Percentiles rank a stretch among this genome's conserved stretches.
Conservation (phyloP, 2,797 vertebrate species). For the Tiaroga cobitis region DNA sequence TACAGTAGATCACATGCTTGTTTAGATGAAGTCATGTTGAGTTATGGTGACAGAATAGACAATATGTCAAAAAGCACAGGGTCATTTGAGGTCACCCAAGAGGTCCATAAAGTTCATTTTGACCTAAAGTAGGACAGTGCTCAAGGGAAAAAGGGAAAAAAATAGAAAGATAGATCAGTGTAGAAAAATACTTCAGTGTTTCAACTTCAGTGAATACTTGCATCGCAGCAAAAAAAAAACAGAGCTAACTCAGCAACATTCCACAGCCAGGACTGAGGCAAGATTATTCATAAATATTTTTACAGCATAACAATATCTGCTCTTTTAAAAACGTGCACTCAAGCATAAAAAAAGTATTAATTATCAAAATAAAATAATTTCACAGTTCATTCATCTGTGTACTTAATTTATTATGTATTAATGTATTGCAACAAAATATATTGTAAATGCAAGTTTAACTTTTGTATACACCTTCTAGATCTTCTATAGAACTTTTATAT, state of each 20-base stretch:
- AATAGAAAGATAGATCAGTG: conserved; percentile 57
- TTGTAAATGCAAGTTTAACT: not conserved
- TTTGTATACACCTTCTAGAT: not conserved
- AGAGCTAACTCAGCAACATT: conserved; percentile 70
- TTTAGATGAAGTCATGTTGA: conserved; percentile 34
- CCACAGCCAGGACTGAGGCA: conserved; percentile 60
- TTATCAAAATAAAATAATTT: not conserved
- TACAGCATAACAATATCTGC: conserved; percentile 59
- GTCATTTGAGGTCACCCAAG: conserved; percentile 23
- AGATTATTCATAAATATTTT: conserved; percentile 70
- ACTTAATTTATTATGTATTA: not conserved
- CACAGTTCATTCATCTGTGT: not conserved
- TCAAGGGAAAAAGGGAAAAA: not conserved
- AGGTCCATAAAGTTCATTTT: conserved; percentile 2
- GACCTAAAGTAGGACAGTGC: conserved; percentile 35
- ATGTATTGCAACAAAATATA: not conserved
- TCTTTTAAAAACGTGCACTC: not conserved
- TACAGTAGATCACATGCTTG: conserved; percentile 34
- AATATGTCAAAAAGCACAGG: conserved; percentile 25
- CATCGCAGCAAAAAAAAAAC: conserved; percentile 63
- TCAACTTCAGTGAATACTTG: conserved; percentile 67
- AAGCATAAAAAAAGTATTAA: conserved; percentile 2
- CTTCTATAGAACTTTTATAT: not conserved
- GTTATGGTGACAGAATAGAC: conserved; percentile 30
- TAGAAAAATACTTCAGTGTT: conserved; percentile 57